phyloP scores from a whole-genome alignment of 2,888 invertebrate species.

The Diaperis boleti region DNA sequence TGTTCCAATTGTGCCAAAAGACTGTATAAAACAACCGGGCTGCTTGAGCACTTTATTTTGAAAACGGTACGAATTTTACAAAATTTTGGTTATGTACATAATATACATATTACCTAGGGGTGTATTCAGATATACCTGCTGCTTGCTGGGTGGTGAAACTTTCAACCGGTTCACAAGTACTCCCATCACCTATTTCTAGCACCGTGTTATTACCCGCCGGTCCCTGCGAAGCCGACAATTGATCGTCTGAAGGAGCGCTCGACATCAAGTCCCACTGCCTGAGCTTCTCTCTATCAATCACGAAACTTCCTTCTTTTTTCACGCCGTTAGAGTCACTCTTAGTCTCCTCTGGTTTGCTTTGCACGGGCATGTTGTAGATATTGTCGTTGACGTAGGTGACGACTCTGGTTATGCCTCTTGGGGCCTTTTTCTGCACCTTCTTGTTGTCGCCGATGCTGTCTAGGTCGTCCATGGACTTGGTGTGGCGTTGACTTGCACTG shows the following conservation, averaged over 20 bases:
- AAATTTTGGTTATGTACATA: conserved; percentile 48
- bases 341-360: conserved; percentile 62
- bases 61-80: conserved; percentile 41
- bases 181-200: conserved; percentile 59
- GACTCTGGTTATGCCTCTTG: conserved; percentile 71
- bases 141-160: conserved; percentile 54
- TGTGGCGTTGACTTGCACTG: conserved; percentile 83
- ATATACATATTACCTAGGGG: conserved; percentile 52
- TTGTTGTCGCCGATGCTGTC: conserved; percentile 69
- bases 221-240: conserved; percentile 56
- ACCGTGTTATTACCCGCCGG: conserved; percentile 59
- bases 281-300: conserved; percentile 85
- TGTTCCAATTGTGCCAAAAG: neutral
- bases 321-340: conserved; percentile 66
- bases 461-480: conserved; percentile 85
- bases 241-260: conserved; percentile 71
- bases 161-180: conserved; percentile 54
- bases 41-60: conserved; percentile 7
- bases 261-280: conserved; percentile 92
- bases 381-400: conserved; percentile 85
- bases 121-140: conserved; percentile 58
- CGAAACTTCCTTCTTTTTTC: conserved; percentile 61
- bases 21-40: neutral
- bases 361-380: conserved; percentile 69
- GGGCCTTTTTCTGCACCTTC: conserved; percentile 56